Conservation (phyloP, 2,888 invertebrate genomes). For the Stenodema calcarata region DNA sequence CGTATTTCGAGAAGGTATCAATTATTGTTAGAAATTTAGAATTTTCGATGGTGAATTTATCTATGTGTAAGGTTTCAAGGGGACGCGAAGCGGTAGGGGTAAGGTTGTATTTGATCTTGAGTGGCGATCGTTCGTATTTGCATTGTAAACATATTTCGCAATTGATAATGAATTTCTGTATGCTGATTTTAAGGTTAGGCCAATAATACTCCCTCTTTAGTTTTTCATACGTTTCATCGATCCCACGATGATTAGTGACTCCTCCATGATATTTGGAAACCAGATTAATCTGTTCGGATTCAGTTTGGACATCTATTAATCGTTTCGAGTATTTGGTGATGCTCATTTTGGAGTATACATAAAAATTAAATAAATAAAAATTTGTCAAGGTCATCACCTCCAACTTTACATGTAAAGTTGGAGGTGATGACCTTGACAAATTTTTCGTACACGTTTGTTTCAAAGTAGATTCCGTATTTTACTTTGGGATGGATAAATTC, state of each 20-base stretch:
- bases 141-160: neutral
- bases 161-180: neutral
- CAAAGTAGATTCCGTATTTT: neutral
- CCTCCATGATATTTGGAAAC: neutral
- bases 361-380: too few relatives aligned
- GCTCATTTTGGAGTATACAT: too few relatives aligned
- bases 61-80: neutral
- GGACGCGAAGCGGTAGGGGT: neutral
- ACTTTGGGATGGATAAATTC: neutral
- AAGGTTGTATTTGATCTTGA: neutral
- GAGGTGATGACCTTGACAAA: neutral
- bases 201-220: neutral
- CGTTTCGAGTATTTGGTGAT: neutral
- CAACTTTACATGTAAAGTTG: too few relatives aligned
- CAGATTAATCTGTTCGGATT: neutral
- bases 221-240: neutral
- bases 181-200: neutral
- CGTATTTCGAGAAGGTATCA: constrained; percentile 13
- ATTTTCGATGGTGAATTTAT: neutral
- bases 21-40: neutral
- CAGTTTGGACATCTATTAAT: neutral
- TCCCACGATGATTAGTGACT: neutral
- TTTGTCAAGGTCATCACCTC: too few relatives aligned
- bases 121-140: neutral
- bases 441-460: neutral